Conservation (phyloP, 1,140 invertebrate genomes). For the Orussus abietinus region DNA sequence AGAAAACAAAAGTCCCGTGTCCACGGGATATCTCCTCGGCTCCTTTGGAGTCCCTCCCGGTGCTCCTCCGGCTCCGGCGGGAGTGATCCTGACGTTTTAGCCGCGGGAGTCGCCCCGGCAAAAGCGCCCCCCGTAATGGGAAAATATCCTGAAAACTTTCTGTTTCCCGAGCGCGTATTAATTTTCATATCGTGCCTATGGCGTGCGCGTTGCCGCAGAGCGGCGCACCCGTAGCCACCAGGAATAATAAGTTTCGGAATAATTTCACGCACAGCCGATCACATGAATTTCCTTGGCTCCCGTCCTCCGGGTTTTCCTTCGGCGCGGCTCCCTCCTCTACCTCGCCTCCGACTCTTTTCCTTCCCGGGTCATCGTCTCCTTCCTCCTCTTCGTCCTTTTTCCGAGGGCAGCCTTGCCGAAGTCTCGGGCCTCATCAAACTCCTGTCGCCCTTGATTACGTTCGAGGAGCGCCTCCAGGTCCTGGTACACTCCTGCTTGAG, state of each 20-base stretch:
- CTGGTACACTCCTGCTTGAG: no score
- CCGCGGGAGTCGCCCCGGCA: neutral
- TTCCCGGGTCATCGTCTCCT: neutral
- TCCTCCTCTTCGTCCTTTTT: constrained; percentile 15
- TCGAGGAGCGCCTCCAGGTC: no score
- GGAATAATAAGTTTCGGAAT: constrained; percentile 33
- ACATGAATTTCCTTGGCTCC: no score
- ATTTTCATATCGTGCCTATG: constrained; percentile 23
- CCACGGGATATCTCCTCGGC: no score
- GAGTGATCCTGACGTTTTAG: neutral
- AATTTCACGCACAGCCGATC: constrained; percentile 32
- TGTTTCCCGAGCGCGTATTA: constrained; percentile 23
- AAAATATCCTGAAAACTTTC: constrained; percentile 25
- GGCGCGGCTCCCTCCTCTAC: constrained; percentile 5
- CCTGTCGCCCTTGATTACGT: constrained; percentile 12
- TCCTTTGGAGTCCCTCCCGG: no score
- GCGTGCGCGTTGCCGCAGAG: constrained; percentile 17
- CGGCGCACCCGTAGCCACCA: constrained; percentile 17
- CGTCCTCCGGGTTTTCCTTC: no score
- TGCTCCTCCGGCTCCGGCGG: no score
- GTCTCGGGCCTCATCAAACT: constrained; percentile 1
- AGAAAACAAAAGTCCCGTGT: no score
- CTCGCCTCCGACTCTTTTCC: constrained; percentile 7
- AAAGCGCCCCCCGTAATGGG: constrained; percentile 16
- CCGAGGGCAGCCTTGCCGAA: neutral